A percentile compares a stretch with the other conserved stretches of the same genome.
phyloP scores from a whole-genome alignment of 2,113 vertebrate species.

The Accipiter cooperii region DNA sequence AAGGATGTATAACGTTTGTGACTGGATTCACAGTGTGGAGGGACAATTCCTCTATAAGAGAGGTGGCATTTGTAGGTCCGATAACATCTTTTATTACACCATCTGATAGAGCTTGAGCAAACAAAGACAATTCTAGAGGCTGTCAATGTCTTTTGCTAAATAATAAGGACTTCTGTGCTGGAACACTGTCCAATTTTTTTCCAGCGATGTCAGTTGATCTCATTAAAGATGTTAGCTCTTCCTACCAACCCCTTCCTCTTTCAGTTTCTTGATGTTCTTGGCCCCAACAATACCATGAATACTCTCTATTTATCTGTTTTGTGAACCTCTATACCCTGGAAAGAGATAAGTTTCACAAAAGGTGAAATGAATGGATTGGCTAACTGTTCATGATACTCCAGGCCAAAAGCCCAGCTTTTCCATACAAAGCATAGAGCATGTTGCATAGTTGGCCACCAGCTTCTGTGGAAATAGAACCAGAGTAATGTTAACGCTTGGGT shows the following conservation, averaged over 20 bases:
- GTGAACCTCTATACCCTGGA: neutral
- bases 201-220: neutral
- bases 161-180: neutral
- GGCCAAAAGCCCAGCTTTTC: neutral
- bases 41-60: neutral
- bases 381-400: neutral
- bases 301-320: neutral
- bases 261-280: neutral
- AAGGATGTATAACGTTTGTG: neutral
- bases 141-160: neutral
- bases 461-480: neutral
- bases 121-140: neutral
- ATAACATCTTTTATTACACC: neutral
- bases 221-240: neutral
- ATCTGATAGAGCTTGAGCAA: neutral
- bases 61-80: neutral
- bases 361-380: neutral
- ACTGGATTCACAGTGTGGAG: neutral
- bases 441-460: neutral
- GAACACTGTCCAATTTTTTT: neutral
- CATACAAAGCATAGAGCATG: neutral
- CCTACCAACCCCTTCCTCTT: neutral
- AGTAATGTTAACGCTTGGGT: neutral
- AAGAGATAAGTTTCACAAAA: neutral
- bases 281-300: neutral